Base-by-base conservation (phyloP, 2,888 invertebrate genomes). In the Syritta pipiens region DNA sequence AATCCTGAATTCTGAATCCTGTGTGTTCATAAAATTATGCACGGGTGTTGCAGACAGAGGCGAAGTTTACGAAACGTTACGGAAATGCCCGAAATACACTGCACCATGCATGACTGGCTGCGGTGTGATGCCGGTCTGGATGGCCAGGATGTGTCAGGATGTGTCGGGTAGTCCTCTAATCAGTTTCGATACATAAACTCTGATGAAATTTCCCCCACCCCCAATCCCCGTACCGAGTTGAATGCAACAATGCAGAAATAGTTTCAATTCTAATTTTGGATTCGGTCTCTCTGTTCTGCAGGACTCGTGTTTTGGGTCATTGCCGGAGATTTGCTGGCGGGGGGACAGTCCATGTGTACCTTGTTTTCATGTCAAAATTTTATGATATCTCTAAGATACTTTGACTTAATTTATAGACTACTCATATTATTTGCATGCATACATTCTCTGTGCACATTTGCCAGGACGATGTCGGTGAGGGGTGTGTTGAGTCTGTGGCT, bases 181-280 rank as follows among this genome's bases (percentile, higher is more conserved):
- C 79, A 79, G 79, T 79, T 79, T 79, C 79, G 72, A 79, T 79
- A 68, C 79, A 79, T 79, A 79, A 79, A 79, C 62, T 79, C 72
- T 79, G 79, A 79, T 79, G 79, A 79, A 79, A 79, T 72, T 72
- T 68, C 9, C 72, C 67, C 60, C 67, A 49, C 42, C 32, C 32
- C 30, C 32, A n/a, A 3, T n/a, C n/a, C n/a, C n/a, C n/a, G n/a
- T n/a, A n/a, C n/a, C n/a, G n/a, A n/a, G n/a, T n/a, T n/a, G n/a
- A 26, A 59, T 59, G 74, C 74, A 60, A 68, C 67, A 68, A 75
- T 75, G 75, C 75, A 68, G 60, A 68, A 75, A 68, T 62, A 55
- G 68, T 68, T 75, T 68, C 75, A 62, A 75, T 75, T 75, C 55
- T 68, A 75, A 75, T 68, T 60, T 68, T 48, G 37, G 60, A 55